Base-by-base conservation (phyloP, 1,140 invertebrate species). In the Pogonognathellus flavescens region DNA sequence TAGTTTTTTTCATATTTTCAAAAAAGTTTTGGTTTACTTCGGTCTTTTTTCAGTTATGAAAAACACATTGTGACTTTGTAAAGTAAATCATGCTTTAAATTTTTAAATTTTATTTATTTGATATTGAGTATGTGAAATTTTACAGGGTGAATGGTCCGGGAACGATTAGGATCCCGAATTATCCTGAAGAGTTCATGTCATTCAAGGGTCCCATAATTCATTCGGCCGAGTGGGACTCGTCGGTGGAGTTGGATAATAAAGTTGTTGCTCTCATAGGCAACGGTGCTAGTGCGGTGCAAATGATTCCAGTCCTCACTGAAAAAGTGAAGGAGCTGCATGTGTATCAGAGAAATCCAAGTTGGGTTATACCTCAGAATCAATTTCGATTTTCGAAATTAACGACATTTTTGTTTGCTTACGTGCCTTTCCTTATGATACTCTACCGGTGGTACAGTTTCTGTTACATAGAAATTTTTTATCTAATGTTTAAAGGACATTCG, bases 291-390 rank as follows among this genome's bases (percentile, higher is more conserved):
- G 83, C 70, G 13, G 57, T 84, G 6, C 87, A 87, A 86, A 57
- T 87, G 4, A 83, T 86, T n/a, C 87, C 82, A 59, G 52, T 25
- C 5, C 55, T 87, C 8, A 82, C 49, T 6, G 31, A 20, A 6
- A 66, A 86, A 82, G 84, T 87, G 9, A 84, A 70, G 41, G 20
- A 81, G 52, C 76, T 87, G 6, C 49, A 83, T 18, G 57, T 66
- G 8, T 87, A 84, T 50, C 84, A 87, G 60, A 53, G 87, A 82
- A 72, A 87, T 62, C 80, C 87, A 18, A 76, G 66, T 0, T 85
- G 76, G 66, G 83, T 86, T 10, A n/a, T 72, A 6, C 84, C 84
- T 7, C 25, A 14, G 50, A 59, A 50, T 10, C 80, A 87, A 62
- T 82, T 85, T 25, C 14, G 49, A 10, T 83, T 84, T 82, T 52